Evolutionary conservation across 2,888 invertebrate genomes (phyloP), one percentile per base, ranked within the genome.

Genomic region (Trissolcus japonicus): DNA sequence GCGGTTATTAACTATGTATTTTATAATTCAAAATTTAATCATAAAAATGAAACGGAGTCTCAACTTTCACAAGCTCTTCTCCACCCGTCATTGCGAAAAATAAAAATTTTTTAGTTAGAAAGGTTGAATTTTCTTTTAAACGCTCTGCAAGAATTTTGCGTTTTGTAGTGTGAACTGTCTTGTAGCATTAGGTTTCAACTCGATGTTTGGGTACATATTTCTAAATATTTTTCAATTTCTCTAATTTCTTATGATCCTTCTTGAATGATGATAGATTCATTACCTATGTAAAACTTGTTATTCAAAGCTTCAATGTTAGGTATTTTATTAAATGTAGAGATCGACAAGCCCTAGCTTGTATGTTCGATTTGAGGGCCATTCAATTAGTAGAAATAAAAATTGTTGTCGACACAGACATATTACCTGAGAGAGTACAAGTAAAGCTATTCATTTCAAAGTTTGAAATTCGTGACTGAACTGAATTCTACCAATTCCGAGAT

Each of bases 261-360:
- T 25, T 85, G 84, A 61, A 86, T 81, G n/a, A 50, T 75, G 13
- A 85, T 57, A 29, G 76, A 69, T 59, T 82, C 61, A 43, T 83
- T 50, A 51, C 67, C 72, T 7, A 78, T 60, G 50, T 80, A 80
- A 79, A 88, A 84, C 68, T 82, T 83, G 78, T 86, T 87, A 71
- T 86, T 84, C 50, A 71, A 78, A 41, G 78, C 76, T 77, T 87
- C 84, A 1, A 88, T 80, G 79, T 87, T 88, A 1, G 85, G 84
- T 65, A 87, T 84, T 4, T 83, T 79, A 73, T 85, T 83, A 57
- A 83, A 86, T 13, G 84, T 83, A 67, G 17, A 86, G 80, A 68
- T 85, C 83, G 35, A 86, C 77, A 17, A 86, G 78, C 6, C 84
- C 86, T 16, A 86, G 80, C 55, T 68, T 76, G 78, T 84, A 86